A percentile compares a stretch with the other conserved stretches of the same genome.
phyloP scores from a whole-genome alignment of 2,113 vertebrate genomes.

The Orcinus orca region DNA sequence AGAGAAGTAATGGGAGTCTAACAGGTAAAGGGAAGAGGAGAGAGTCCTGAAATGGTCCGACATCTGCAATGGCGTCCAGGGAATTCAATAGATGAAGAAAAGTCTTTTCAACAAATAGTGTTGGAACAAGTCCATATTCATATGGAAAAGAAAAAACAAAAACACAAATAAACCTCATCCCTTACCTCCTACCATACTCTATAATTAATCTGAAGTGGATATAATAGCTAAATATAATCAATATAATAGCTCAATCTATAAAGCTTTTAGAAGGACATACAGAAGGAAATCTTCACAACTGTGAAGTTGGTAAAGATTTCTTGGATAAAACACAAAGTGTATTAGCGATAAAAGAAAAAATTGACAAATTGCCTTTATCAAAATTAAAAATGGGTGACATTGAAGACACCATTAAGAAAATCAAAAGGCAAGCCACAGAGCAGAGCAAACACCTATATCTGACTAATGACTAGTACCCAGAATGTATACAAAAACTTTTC shows the following conservation, averaged over 20 bases:
- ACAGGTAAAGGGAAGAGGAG: too few species aligned
- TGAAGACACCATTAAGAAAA: neutral
- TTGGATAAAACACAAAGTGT: neutral
- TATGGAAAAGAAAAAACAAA: too few species aligned
- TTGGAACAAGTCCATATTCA: neutral
- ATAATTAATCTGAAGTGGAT: neutral
- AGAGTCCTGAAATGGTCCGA: neutral
- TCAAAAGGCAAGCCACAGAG: neutral
- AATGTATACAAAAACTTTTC: accelerated
- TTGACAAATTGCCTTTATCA: neutral
- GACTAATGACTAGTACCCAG: too few species aligned
- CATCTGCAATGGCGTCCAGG: accelerated
- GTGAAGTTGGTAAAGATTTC: neutral
- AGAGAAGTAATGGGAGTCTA: neutral
- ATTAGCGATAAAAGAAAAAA: neutral
- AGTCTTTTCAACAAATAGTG: neutral
- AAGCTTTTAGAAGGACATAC: neutral
- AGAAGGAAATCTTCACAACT: neutral
- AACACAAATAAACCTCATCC: neutral
- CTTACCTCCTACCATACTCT: neutral
- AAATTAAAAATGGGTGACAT: neutral
- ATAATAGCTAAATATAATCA: neutral
- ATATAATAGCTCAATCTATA: neutral
- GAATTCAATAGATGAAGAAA: neutral
- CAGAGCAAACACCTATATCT: too few species aligned